Percentiles rank a stretch among this genome's conserved stretches.
phyloP scores from a whole-genome alignment of 1,140 invertebrate species.

The Subanguina moxae region DNA sequence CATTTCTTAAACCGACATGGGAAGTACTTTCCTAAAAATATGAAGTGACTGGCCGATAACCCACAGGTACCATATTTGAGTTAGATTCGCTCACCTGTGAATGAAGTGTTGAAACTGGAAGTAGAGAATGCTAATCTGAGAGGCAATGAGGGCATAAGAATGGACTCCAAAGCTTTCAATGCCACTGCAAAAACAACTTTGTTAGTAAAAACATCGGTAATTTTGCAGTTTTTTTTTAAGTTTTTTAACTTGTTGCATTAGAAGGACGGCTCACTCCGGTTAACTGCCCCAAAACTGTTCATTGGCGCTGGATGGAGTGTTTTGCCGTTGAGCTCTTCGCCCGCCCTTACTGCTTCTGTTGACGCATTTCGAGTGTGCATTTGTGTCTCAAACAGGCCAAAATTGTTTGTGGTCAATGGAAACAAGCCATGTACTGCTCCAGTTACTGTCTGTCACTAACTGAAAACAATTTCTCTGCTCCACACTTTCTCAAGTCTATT shows the following conservation, averaged over 20 bases:
- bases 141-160: conserved; percentile 46
- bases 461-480: no score
- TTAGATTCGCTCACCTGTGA: conserved; percentile 45
- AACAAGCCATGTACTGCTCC: conserved; percentile 45
- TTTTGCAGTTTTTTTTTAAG: not conserved
- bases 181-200: conserved; percentile 40
- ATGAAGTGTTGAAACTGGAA: conserved; percentile 38
- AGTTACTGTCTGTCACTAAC: conserved; percentile 38
- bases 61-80: not conserved
- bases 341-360: conserved; percentile 50
- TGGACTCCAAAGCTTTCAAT: conserved; percentile 42
- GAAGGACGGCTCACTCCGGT: conserved; percentile 44
- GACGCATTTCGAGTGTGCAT: conserved; percentile 49
- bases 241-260: conserved; percentile 24
- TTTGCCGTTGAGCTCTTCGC: conserved; percentile 45
- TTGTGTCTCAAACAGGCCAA: conserved; percentile 39
- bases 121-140: conserved; percentile 43
- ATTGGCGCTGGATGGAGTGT: conserved; percentile 36
- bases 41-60: no score
- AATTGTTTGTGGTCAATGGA: conserved; percentile 48
- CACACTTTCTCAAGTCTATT: no score
- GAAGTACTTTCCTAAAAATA: no score
- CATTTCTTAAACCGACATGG: not conserved
- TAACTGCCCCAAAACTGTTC: conserved; percentile 24
- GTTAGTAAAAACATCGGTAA: conserved; percentile 42